phyloP scores from a whole-genome alignment of 2,888 invertebrate genomes.

The Cephus spinipes region DNA sequence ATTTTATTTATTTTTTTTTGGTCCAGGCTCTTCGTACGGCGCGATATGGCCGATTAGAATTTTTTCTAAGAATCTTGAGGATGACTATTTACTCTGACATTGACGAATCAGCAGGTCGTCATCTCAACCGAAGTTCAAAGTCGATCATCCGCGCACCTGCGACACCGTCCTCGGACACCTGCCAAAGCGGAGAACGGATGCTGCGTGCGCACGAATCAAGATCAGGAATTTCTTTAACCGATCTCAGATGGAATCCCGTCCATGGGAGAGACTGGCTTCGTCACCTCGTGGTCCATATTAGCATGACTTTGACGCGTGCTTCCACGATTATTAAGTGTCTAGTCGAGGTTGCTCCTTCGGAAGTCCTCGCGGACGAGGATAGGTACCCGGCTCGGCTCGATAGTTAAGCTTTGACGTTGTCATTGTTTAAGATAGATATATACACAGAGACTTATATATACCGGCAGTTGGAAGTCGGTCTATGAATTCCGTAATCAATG shows the following conservation, averaged over 20 bases:
- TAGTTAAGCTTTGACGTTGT: not conserved
- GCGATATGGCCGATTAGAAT: not conserved
- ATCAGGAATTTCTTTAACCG: slow-evolving; percentile 1
- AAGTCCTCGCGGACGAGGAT: not conserved
- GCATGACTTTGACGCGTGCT: slow-evolving; percentile 26
- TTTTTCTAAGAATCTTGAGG: not conserved
- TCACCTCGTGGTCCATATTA: slow-evolving; percentile 36
- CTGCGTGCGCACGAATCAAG: not conserved
- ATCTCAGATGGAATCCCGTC: slow-evolving; percentile 22
- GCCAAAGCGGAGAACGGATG: not conserved
- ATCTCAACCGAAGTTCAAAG: not conserved
- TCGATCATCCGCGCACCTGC: not conserved
- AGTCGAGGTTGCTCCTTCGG: slow-evolving; percentile 4
- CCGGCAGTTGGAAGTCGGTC: not conserved
- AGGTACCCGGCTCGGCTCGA: not conserved
- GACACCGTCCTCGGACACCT: slow-evolving; percentile 2
- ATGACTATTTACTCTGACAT: not conserved
- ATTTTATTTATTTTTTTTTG: not conserved
- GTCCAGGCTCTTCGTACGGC: not conserved
- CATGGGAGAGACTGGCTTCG: slow-evolving; percentile 6
- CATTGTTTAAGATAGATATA: not conserved
- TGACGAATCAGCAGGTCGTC: not conserved
- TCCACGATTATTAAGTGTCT: slow-evolving; percentile 29
- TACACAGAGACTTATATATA: not conserved
- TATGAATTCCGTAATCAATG: not conserved